Base-by-base conservation (phyloP, 2,797 vertebrate genomes). In the Tokudaia tokunoshimensis region DNA sequence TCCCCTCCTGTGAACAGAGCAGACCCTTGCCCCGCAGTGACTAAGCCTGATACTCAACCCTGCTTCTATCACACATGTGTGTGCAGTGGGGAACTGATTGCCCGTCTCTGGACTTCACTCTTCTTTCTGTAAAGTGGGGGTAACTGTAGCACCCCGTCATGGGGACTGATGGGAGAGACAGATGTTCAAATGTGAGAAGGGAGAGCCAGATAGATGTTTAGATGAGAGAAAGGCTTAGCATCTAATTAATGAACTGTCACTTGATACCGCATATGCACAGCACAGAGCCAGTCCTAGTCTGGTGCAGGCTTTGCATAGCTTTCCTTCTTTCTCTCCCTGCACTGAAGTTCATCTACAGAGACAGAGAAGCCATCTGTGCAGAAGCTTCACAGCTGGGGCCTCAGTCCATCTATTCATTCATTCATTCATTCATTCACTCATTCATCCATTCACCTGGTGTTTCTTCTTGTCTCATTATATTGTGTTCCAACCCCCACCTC, bases 221-320 rank as follows among this genome's bases (percentile, higher is more conserved):
- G 55, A 6, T 41, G 7, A 12, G 72, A 22, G n/a, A 15, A 14
- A 7, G 9, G n/a, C 65, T 70, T 44, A 6, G 91, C 12, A 8
- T 26, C 8, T 22, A 70, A 12, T 22, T 67, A 31, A 37, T 4
- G 57, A 29, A 59, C 55, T 12, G 47, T 47, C 13, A 34, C 79
- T 41, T 57, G 67, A 41, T n/a, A 1, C 8, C 24, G 3, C 0
- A 11, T 44, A 63, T 6, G 59, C 52, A 17, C 5, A 12, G 24
- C 4, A 6, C 9, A 1, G 10, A 29, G 17, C 34, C 37, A 7
- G 41, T 26, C 79, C 78, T 50, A 44, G 14, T 26, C 75, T 75
- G 34, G 34, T 31, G 75, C 63, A 14, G 11, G 19, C 20, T 15
- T 44, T 55, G 24, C 1, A 5, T 0, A 0, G 47, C 26, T 37